Base-by-base conservation (phyloP, 2,797 vertebrate genomes). In the Ptychobarbus kaznakovi region DNA sequence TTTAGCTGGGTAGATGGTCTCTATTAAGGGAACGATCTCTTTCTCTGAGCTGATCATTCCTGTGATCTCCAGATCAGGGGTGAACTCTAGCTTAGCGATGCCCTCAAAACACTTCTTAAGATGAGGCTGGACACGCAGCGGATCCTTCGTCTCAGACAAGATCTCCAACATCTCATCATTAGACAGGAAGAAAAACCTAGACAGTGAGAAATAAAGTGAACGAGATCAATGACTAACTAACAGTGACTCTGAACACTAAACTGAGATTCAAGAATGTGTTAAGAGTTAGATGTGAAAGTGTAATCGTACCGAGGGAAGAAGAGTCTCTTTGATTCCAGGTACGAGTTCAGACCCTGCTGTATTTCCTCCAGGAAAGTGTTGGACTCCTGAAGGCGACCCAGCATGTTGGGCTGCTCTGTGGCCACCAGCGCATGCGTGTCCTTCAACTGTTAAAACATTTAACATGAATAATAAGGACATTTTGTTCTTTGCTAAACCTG, bases 91-190 rank as follows among this genome's bases (percentile, higher is more conserved):
- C 86, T 95, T 96, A 80, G 96, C 96, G 0, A 98, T 98, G 81
- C 97, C 97, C 92, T 99, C 96, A 88, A 99, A 99, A 92, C 98
- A 99, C 89, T 98, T 99, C 92, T 98, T 98, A 65, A 98, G 92
- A 89, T 98, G 97, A 0, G 97, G 97, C 86, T 99, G 97, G 13
- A 99, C 97, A 40, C 97, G 95, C 82, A 96, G 92, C 0, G 97
- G 98, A 91, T 99, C 97, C 92, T 97, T 99, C 61, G 97, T 99
- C 93, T 99, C 97, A 0, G 98, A 97, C 83, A 99, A 90, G 91
- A 98, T 98, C 95, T 98, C 97, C 86, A 99, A 94, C 75, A 99
- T 93, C 88, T 99, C 97, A 3, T 99, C 97, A 0, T 99, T 99
- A 44, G 97, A 98, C 78, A 97, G 91, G 92, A 98, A 99, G 91